Base-by-base conservation (phyloP, 1,140 invertebrate genomes). In the Drosophila subobscura region DNA sequence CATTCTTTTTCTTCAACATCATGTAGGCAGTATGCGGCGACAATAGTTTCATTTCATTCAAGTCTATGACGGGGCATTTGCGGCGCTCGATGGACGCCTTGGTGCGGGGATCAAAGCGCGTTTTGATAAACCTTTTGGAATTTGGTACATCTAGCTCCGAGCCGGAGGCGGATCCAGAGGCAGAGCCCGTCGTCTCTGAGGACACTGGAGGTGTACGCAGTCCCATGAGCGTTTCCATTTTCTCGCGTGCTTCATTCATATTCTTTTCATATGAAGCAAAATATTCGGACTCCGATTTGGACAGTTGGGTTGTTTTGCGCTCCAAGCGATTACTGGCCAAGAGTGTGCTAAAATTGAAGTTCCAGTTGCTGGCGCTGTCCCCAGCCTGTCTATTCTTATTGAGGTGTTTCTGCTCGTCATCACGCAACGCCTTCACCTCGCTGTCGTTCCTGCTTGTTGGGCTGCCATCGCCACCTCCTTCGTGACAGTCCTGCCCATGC, bases 11-110 rank as follows among this genome's bases (percentile, higher is more conserved):
- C 44, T 74, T 68, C 50, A 89, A 50, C 2, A 64, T 53, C 42
- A 77, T 41, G 20, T 68, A 90, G 2, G 76, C 63, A 5, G 72
- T 47, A 4, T 77, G 79, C 8, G 88, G 83, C 7, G 88, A 90
- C 1, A 84, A 37, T 4, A 1, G 3, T 40, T 3, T 54, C 29
- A 3, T 47, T 51, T 74, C 51, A 5, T 52, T 61, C n/a, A 29
- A 29, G 4, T 60, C 59, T 5, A 4, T 12, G 1, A 12, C 10
- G 12, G 33, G 10, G 10, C 12, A 10, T 10, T 1, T 3, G 33
- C 33, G 33, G 12, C 33, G 33, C 10, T 4, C 12, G 33, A 37
- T 12, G 3, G 12, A 10, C 33, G 7, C 10, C 33, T 12, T 12
- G 33, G 0, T 4, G 3, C 10, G 33, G 10, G 3, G 12, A 1